Percentiles rank a stretch among this genome's conserved stretches.
Evolutionary conservation across 2,797 vertebrate species (phyloP).

Genomic region (Nannoperca australis): DNA sequence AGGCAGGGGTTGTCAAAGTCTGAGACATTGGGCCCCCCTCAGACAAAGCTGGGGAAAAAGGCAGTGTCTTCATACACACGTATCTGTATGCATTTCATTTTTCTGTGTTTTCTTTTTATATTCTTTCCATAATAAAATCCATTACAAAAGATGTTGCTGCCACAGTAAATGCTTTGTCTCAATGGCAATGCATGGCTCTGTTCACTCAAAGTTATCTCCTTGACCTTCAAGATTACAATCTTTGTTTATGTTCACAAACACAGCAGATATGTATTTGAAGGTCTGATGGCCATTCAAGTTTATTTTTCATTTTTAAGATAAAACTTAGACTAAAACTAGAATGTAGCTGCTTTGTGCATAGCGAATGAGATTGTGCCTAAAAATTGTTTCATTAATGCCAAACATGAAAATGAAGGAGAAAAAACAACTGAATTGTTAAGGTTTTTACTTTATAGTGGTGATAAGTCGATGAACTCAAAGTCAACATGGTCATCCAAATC

Average conservation of each 20-base stretch:
- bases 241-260: slow-evolving; percentile 15
- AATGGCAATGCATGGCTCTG: background rate
- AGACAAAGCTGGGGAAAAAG: too few species aligned
- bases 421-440: background rate
- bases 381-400: background rate
- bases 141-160: background rate
- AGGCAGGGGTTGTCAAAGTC: too few species aligned
- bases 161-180: background rate
- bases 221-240: background rate
- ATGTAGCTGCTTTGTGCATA: background rate
- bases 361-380: background rate
- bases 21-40: too few species aligned
- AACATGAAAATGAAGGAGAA: too few species aligned
- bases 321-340: background rate
- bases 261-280: background rate
- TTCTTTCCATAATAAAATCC: background rate
- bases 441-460: background rate
- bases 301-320: background rate
- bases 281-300: background rate
- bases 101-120: background rate
- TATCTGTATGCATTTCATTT: too few species aligned
- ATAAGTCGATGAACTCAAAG: background rate
- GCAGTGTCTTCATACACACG: too few species aligned
- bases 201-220: background rate
- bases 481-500: background rate